Percentiles rank a stretch among this genome's conserved stretches.
Conservation (phyloP, 2,888 invertebrate genomes). For the Mimachlamys varia region DNA sequence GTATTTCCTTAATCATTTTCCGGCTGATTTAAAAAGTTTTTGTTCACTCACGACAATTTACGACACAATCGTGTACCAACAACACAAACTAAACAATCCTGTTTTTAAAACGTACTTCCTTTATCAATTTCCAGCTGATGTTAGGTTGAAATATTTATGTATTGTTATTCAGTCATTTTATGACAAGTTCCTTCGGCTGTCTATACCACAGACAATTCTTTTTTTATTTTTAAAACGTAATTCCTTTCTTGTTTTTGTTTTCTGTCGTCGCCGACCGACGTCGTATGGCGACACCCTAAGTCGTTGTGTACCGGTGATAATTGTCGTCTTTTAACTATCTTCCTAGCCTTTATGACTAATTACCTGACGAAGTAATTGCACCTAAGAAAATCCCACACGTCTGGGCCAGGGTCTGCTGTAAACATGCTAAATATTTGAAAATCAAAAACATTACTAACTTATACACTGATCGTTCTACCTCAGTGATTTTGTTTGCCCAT, state of each 20-base stretch:
- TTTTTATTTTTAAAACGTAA: background rate
- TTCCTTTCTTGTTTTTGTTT: slow-evolving; percentile 26
- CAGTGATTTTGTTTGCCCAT: too few species aligned
- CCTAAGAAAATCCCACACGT: background rate
- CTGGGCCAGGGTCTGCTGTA: background rate
- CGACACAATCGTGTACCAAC: background rate
- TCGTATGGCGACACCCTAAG: background rate
- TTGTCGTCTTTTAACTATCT: background rate
- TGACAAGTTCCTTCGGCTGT: background rate
- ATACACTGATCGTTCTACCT: background rate
- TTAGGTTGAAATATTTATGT: background rate
- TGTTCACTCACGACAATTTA: background rate
- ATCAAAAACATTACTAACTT: background rate
- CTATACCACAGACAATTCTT: background rate
- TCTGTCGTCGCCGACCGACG: background rate
- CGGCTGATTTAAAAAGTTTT: background rate
- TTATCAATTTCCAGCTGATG: background rate
- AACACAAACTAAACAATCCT: background rate
- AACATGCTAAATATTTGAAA: background rate
- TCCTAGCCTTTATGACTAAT: background rate
- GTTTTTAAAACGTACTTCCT: background rate
- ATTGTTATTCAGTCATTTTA: background rate
- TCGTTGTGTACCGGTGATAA: background rate
- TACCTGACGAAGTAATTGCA: background rate
- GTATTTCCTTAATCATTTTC: background rate